Base-by-base conservation (phyloP, 2,797 vertebrate species). In the Scolopax bukidnonensis region DNA sequence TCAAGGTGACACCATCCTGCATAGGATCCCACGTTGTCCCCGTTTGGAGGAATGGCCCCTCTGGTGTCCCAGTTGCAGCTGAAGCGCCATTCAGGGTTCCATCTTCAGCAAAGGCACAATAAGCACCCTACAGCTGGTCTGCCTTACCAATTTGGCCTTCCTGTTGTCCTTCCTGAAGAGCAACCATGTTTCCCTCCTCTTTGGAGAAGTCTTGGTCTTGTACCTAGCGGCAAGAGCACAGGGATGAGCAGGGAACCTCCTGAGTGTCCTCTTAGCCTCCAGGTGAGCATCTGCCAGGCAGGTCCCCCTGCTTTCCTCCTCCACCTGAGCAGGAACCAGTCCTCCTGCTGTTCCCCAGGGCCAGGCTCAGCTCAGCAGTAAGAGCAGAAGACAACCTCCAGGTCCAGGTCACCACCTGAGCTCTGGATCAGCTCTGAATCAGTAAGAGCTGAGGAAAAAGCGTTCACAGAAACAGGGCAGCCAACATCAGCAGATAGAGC, bases 1-100 rank as follows among this genome's bases (percentile, higher is more conserved):
- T 16, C 4, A 1, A 5, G 30, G 36, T 45, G 21, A 9, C 24
- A 1, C 27, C 32, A 6, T 4, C 16, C 38, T 17, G 7, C 1
- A 0, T 9, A 6, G 57, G n/a, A 59, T 23, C 53, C 30, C 38
- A 36, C 2, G 0, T 5, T 19, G 23, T 40, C 38, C 45, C 47
- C 33, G 6, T 28, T 7, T 23, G 41, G 24, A 80, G 30, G 14
- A 60, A 80, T 2, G 3, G 20, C 41, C 27, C 16, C 40, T 51
- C 27, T 25, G 24, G 12, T 45, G 14, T 20, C 54, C 1, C 0
- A 41, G 33, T 41, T 45, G 36, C 64, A 74, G 67, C 64, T 28
- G 24, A 43, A 48, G 8, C 2, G 0, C 3, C 10, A 0, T 38
- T 40, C 33, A 19, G 40, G 18, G 18, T 23, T 50, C 56, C 47